phyloP scores from a whole-genome alignment of 2,113 vertebrate species.

The Mixornis gularis region DNA sequence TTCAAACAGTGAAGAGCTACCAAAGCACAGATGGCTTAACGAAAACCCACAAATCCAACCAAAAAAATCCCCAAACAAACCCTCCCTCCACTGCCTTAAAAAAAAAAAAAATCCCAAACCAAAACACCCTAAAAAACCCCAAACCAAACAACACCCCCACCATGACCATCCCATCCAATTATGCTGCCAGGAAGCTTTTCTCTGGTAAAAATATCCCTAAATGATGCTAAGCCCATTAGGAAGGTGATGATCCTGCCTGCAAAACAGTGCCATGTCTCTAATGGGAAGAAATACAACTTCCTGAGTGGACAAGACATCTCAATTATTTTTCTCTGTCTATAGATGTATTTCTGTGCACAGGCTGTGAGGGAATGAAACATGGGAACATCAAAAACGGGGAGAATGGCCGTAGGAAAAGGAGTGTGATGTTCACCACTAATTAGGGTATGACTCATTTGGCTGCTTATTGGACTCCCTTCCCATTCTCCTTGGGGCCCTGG shows the following conservation, averaged over 20 bases:
- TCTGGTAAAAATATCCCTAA: background rate
- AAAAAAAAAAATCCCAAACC: background rate
- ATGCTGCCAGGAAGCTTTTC: background rate
- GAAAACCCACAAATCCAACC: background rate
- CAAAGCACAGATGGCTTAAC: background rate
- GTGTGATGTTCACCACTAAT: background rate
- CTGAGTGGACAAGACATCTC: background rate
- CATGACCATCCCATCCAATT: background rate
- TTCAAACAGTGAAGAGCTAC: background rate
- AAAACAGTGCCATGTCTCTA: background rate
- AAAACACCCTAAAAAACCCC: background rate
- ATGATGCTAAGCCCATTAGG: background rate
- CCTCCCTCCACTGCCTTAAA: background rate
- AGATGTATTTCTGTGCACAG: background rate
- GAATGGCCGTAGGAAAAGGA: background rate
- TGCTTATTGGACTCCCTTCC: background rate
- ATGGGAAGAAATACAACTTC: background rate
- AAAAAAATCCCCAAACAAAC: background rate
- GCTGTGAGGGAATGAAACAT: background rate
- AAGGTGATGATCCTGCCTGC: background rate
- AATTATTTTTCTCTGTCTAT: background rate
- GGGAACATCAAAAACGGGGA: background rate
- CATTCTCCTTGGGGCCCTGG: background rate
- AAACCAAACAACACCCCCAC: background rate
- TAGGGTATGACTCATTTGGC: background rate